Base-by-base conservation (phyloP, 1,140 invertebrate species). In the Drosophila nigromelanica region DNA sequence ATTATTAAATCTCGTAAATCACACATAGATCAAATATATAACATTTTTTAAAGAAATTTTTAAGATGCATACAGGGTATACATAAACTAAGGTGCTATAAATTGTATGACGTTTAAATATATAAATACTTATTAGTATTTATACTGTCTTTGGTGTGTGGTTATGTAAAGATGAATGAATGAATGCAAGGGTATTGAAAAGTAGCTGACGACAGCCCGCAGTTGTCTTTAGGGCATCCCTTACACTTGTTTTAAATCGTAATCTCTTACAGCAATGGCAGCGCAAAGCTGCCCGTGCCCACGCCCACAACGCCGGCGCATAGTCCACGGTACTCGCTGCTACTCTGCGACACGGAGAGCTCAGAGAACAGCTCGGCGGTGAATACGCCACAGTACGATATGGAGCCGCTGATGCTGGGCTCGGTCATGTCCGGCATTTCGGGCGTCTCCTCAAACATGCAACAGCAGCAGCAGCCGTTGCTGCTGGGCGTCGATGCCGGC, bases 321-420 rank as follows among this genome's bases (percentile, higher is more conserved):
- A 91, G 89, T 76, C 91, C 91, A 12, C 89, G 91, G 0, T 92
- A 92, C 60, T 91, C 91, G 5, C 52, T 92, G 54, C 58, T 92
- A 37, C 45, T 91, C 33, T 89, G 83, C 60, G 83, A 87, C 15
- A 89, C 85, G 51, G 85, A 89, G 24, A 91, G 90, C 43, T 92
- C 91, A 1, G 91, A 92, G 51, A 90, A 90, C 60, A 92, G 91
- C 55, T 91, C 87, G 30, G 82, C 91, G 1, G 78, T 91, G 10
- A 92, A 81, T 67, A 92, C 91, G 4, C 91, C 91, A 12, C 83
- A 90, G 27, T 91, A 90, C 68, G 91, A 92, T 50, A 80, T 92
- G 80, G 91, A 92, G 51, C 87, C 90, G 4, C 47, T 91, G 8
- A 91, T 91, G 91, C 18, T 90, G 14, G 73, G 61, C 21, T 92